phyloP scores from a whole-genome alignment of 2,888 invertebrate genomes.

The Trichacis sp. region DNA sequence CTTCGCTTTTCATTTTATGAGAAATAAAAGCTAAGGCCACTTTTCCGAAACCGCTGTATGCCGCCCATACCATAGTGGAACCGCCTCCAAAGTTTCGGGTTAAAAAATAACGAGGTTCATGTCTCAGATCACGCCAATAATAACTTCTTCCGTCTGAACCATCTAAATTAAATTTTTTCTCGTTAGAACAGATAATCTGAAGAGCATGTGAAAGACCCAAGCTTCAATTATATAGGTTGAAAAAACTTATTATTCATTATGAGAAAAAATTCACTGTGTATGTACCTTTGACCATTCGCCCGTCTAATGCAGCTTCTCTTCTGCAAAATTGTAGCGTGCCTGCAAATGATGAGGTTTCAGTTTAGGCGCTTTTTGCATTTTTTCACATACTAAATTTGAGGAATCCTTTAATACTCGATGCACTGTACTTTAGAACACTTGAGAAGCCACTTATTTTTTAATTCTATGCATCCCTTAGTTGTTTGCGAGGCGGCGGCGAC shows the following conservation, averaged over 20 bases:
- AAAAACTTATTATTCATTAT: too few species aligned
- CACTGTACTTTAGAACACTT: too few species aligned
- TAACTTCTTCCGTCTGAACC: neutral
- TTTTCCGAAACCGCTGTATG: constrained; percentile 9
- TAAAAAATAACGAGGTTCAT: constrained; percentile 1
- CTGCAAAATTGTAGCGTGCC: too few species aligned
- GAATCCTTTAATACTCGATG: too few species aligned
- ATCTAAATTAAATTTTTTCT: constrained; percentile 11
- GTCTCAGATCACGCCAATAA: neutral
- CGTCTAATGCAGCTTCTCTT: neutral
- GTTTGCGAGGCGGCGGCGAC: constrained; percentile 10
- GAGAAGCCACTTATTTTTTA: neutral
- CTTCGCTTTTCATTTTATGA: neutral
- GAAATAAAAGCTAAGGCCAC: neutral
- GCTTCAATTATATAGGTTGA: too few species aligned
- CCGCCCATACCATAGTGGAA: constrained; percentile 2
- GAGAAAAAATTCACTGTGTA: too few species aligned
- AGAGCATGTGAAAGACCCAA: constrained; percentile 1
- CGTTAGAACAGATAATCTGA: constrained; percentile 7
- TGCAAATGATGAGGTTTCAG: too few species aligned
- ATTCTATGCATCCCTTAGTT: neutral
- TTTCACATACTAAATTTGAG: too few species aligned
- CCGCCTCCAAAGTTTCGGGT: constrained; percentile 6
- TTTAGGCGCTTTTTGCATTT: too few species aligned
- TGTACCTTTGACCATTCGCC: too few species aligned